Base-by-base conservation (phyloP, 2,113 vertebrate species). In the Catharus minimus region DNA sequence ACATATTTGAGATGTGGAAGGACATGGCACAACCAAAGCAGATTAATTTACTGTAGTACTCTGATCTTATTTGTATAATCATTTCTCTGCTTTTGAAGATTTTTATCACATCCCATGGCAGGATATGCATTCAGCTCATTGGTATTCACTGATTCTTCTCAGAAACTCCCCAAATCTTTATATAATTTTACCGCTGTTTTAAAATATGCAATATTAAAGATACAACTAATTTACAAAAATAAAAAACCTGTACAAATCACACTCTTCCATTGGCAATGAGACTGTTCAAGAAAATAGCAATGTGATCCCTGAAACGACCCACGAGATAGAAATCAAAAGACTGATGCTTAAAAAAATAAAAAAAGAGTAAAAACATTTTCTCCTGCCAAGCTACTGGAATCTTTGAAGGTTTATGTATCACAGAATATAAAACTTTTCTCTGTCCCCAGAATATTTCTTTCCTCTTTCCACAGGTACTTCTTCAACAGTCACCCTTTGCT, bases 181-280 rank as follows among this genome's bases (percentile, higher is more conserved):
- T 82, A 82, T 78, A 94, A 80, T 93, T 89, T 46, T 21, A 95
- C 82, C 11, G 19, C 71, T 90, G 82, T 55, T 94, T 50, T 82
- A 95, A 96, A 97, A 94, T 96, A 77, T 60, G 72, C n/a, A 89
- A 77, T 81, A 78, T 85, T 76, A 91, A 94, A 95, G 90, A 27
- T 86, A 38, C 49, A 92, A 92, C 76, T 93, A 92, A 95, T 93
- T 85, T 93, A 94, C 47, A 94, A 95, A 97, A 91, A 96, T 84
- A 93, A 95, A 95, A 81, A 78, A 64, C 91, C 88, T 91, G 88
- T 96, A 95, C 79, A 96, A 95, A 73, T 87, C 46, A 82, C 62
- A 74, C 53, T 90, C 68, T 88, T 95, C 77, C 62, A 86, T 44
- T 91, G 91, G 92, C 88, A 95, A 91, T 75, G 81, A 90, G 92